Base-by-base conservation (phyloP, 2,797 vertebrate genomes). In the Philypnodon macrostomus region DNA sequence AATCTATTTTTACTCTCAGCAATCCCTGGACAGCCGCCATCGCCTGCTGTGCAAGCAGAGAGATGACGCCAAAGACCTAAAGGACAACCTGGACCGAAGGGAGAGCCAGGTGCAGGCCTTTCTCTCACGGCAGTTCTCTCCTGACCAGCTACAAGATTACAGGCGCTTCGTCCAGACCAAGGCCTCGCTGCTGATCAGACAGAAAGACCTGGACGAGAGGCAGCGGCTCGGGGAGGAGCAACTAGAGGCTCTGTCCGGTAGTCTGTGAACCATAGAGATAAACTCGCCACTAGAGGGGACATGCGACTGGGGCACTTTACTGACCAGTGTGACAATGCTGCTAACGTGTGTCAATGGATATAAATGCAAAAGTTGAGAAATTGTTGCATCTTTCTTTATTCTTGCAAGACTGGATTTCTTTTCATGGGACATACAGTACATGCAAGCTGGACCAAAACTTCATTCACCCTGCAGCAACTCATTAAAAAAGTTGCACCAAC, bases 61-160 rank as follows among this genome's bases (percentile, higher is more conserved):
- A 63, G 93, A 95, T 7, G 95, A 96, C 12, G 95, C 97, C 31
- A 94, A 93, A 85, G 96, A 98, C 57, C 87, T 99, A 74, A 98
- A 97, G 65, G 92, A 95, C 12, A 95, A 98, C 48, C 86, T 98
- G 68, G 94, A 95, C 14, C 89, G 95, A 0, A 77, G 96, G 12
- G 94, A 96, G 67, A 87, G 87, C 9, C 80, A 93, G 44, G 90
- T 98, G 35, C 91, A 90, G 0, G 81, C 77, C 9, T 91, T 96
- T 75, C 89, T 98, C 21, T 83, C 84, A n/a, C 90, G 85, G 4
- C 90, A 93, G 68, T 89, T 98, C 81, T 84, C 81, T 0, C 51
- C 81, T 0, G 67, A 86, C 46, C 92, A 95, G 84, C 89, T 98
- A 62, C 88, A 77, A 52, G 86, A 90, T 75, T 98, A 97, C 67